Percentiles rank a stretch among this genome's conserved stretches.
Conservation (phyloP, 1,140 invertebrate species). For the Berghia stephanieae region DNA sequence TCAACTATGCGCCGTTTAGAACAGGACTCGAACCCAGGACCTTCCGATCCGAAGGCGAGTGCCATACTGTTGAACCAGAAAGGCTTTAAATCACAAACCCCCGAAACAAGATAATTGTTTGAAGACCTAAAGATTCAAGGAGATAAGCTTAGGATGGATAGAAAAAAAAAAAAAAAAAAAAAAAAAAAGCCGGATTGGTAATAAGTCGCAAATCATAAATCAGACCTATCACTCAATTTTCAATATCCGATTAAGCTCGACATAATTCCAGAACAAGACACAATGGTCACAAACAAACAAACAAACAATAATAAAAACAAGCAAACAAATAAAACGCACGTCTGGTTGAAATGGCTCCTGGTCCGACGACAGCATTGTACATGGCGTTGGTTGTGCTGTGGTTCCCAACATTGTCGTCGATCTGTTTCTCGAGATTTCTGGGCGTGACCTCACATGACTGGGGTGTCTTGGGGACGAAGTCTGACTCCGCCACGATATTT, state of each 20-base stretch:
- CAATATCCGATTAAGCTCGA: not conserved
- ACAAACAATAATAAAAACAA: not conserved
- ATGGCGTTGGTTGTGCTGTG: slow-evolving; percentile 58
- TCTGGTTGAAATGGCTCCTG: slow-evolving; percentile 55
- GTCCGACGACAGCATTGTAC: slow-evolving; percentile 61
- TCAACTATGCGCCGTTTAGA: too few relatives aligned
- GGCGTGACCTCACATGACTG: slow-evolving; percentile 55
- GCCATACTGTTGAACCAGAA: too few relatives aligned
- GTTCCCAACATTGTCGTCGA: slow-evolving; percentile 57
- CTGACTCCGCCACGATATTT: slow-evolving; percentile 31
- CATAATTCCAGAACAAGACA: not conserved
- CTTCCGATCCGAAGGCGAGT: too few relatives aligned
- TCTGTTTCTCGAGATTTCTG: slow-evolving; percentile 57
- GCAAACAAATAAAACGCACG: slow-evolving; percentile 39
- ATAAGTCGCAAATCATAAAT: not conserved
- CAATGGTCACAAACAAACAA: too few relatives aligned
- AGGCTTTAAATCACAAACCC: too few relatives aligned
- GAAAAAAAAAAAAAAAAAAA: not conserved
- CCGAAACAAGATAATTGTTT: too few relatives aligned
- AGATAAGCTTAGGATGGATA: too few relatives aligned
- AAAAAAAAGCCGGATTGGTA: not conserved
- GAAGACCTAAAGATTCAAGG: too few relatives aligned
- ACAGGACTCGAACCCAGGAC: too few relatives aligned
- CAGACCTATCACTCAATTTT: not conserved
- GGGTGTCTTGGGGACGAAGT: slow-evolving; percentile 45